Evolutionary conservation across 1,140 invertebrate species (phyloP).

Genomic region (Spodoptera litura): DNA sequence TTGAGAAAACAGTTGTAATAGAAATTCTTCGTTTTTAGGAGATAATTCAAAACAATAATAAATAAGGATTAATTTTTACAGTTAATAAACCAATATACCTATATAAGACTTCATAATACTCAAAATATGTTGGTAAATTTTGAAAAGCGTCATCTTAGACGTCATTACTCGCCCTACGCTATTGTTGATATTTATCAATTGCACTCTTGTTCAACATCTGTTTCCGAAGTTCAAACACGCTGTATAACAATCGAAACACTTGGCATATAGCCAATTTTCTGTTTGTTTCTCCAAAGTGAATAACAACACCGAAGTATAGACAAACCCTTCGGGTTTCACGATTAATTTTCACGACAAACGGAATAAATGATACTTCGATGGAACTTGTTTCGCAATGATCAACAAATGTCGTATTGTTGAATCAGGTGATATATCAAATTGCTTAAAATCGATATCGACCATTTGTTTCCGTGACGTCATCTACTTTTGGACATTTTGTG

Average conservation of each 20-base stretch:
- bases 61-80: too few relatives aligned
- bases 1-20: too few relatives aligned
- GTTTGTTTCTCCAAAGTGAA: not conserved
- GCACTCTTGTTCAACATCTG: not conserved
- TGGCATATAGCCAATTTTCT: constrained; percentile 5
- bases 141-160: not conserved
- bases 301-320: not conserved
- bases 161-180: not conserved
- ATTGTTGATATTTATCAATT: not conserved
- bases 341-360: not conserved
- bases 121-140: not conserved
- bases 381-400: not conserved
- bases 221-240: not conserved
- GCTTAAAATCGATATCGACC: too few relatives aligned
- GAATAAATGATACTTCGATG: not conserved
- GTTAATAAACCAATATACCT: too few relatives aligned
- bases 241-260: not conserved
- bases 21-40: too few relatives aligned
- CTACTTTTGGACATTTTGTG: too few relatives aligned
- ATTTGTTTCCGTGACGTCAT: too few relatives aligned
- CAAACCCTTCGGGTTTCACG: not conserved
- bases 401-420: not conserved
- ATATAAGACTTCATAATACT: too few relatives aligned
- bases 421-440: too few relatives aligned
- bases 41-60: too few relatives aligned